These are phyloP conservation scores for Petrocephalus sullivani DNA, from an alignment of 2,797 vertebrate species.

Conservation along the genomic window DNA sequence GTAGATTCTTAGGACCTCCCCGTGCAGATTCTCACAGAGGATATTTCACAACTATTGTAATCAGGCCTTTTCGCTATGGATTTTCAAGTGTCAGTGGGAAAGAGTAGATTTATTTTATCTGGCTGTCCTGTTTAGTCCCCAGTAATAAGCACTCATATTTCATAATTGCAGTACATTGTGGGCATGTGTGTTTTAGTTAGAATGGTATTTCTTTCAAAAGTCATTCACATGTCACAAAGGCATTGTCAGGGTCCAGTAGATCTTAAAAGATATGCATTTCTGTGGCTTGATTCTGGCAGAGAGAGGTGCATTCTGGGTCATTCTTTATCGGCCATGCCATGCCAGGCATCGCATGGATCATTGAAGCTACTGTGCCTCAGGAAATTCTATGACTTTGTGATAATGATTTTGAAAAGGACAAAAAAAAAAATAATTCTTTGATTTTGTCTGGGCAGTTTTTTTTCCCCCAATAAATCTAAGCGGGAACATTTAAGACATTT, in stretches of 20 bases:
- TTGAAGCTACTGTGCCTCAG: not conserved
- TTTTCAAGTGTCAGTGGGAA: not conserved
- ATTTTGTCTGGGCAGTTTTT: not conserved
- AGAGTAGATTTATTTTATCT: not conserved
- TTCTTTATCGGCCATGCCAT: not conserved
- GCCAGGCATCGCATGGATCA: not conserved
- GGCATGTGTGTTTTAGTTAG: not conserved
- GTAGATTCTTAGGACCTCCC: not conserved
- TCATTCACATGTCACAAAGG: not conserved
- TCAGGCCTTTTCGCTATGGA: not conserved
- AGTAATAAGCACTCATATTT: not conserved
- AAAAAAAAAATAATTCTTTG: not conserved
- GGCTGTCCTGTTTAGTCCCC: not conserved
- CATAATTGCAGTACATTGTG: not conserved
- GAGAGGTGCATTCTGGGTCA: not conserved
- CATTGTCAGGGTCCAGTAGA: not conserved
- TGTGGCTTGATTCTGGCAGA: not conserved
- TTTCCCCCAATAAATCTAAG: not conserved
- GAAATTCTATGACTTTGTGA: slow-evolving; percentile 6
- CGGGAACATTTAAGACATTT: not conserved
- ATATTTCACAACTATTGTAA: not conserved
- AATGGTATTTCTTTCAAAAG: not conserved
- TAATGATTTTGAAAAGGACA: not conserved
- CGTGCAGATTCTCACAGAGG: not conserved
- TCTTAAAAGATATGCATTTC: not conserved